These are phyloP conservation scores for Pristiophorus japonicus DNA, from an alignment of 2,113 vertebrate species.

Conservation along the genomic window DNA sequence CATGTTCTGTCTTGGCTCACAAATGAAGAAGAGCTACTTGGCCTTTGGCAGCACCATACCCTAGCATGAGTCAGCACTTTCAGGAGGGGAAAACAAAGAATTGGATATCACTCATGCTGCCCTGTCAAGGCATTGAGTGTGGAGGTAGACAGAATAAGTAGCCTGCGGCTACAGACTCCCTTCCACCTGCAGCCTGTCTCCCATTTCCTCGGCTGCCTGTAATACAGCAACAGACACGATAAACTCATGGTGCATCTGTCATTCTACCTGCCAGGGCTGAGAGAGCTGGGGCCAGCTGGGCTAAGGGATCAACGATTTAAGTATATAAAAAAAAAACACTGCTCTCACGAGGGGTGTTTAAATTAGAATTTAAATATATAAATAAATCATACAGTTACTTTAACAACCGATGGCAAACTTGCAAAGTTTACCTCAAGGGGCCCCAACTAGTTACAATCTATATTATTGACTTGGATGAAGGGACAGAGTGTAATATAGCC, in stretches of 20 bases:
- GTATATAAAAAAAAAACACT: background rate
- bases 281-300: slow-evolving; percentile 6
- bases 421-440: background rate
- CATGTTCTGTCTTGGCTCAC: no score
- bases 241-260: background rate
- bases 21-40: no score
- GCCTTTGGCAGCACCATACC: no score
- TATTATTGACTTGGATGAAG: no score
- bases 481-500: no score
- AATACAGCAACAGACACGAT: background rate
- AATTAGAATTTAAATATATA: background rate
- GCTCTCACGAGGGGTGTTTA: background rate
- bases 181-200: background rate
- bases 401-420: background rate
- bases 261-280: background rate
- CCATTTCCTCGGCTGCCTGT: background rate
- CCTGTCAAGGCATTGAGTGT: background rate
- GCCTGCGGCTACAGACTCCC: background rate
- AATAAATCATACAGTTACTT: background rate
- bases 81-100: background rate
- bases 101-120: background rate
- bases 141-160: background rate
- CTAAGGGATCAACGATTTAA: background rate
- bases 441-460: no score
- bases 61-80: no score